Evolutionary conservation across 1,140 invertebrate species (phyloP).

Genomic region (Zaprionus ghesquierei): DNA sequence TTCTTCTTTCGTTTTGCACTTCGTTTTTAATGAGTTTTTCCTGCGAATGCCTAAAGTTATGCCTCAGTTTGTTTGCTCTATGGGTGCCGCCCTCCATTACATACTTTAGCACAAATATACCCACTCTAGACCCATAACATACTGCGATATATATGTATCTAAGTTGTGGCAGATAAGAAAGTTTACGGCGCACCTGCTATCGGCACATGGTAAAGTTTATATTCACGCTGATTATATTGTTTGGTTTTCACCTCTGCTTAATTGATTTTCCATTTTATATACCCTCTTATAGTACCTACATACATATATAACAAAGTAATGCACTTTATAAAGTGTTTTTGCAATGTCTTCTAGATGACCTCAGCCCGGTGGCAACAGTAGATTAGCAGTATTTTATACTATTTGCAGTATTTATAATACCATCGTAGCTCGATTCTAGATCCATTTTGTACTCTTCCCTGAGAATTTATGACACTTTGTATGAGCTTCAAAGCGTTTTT

Average conservation of each 20-base stretch:
- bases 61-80: slow-evolving; percentile 40
- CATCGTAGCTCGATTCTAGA: slow-evolving; percentile 11
- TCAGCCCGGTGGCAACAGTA: slow-evolving; percentile 39
- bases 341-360: slow-evolving; percentile 67
- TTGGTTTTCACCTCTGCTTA: slow-evolving; percentile 74
- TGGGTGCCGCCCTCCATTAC: slow-evolving; percentile 10
- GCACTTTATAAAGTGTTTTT: slow-evolving; percentile 29
- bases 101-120: not conserved
- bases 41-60: slow-evolving; percentile 71
- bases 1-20: slow-evolving; percentile 4
- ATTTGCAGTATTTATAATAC: slow-evolving; percentile 25
- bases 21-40: slow-evolving; percentile 33
- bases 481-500: not conserved
- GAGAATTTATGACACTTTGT: slow-evolving; percentile 11
- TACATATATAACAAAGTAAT: not conserved
- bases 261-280: slow-evolving; percentile 70
- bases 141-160: not conserved
- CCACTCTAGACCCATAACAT: not conserved
- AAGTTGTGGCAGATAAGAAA: slow-evolving; percentile 46
- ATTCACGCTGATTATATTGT: slow-evolving; percentile 62
- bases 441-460: slow-evolving; percentile 2
- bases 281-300: slow-evolving; percentile 3
- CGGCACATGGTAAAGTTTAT: slow-evolving; percentile 72
- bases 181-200: slow-evolving; percentile 49
- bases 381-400: slow-evolving; percentile 8